Evolutionary conservation across 2,113 vertebrate genomes (phyloP), one percentile per base, ranked within the genome.

Genomic region (Tenrec ecaudatus): DNA sequence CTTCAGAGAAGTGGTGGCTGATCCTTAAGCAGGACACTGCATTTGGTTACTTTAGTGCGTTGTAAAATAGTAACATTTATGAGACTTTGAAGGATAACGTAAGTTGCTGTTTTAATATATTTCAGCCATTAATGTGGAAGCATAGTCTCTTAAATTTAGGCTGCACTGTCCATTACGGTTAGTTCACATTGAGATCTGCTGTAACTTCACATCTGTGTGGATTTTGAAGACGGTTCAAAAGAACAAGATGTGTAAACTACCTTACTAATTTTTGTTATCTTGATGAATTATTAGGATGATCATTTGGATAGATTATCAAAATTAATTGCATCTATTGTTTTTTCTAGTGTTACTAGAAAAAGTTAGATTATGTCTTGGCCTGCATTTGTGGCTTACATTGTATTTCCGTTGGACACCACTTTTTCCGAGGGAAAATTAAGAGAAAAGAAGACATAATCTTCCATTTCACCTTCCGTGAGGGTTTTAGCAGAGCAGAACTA

Each of bases 11-110:
- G 83, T 81, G 19, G 16, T 81, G 89, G 33, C 31, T 40, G 73
- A 53, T 86, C 83, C 77, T 95, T n/a, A 94, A 36, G 53, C 27
- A 83, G 33, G 27, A 25, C 17, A 66, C 25, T 94, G 85, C 33
- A 40, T 40, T 94, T 90, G 76, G 77, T 92, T 22, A 86, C 20
- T 78, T 90, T 83, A 96, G 64, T 95, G 83, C 82, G 97, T 89
- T 88, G 77, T 90, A 89, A 95, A 94, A 90, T 92, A 16, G 12
- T 78, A 71, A 71, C 29, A 81, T 85, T 95, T 53, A 82, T 82
- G 85, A 94, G 40, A 77, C 57, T 93, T 77, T 95, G 89, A 93
- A 95, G 96, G 78, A 94, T 23, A 20, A 95, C 58, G 3, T 0
- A 76, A 96, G 36, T 60, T 88, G 68, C 89, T 94, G 1, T 94